Conservation (phyloP, 2,888 invertebrate species). For the Zootermopsis nevadensis region DNA sequence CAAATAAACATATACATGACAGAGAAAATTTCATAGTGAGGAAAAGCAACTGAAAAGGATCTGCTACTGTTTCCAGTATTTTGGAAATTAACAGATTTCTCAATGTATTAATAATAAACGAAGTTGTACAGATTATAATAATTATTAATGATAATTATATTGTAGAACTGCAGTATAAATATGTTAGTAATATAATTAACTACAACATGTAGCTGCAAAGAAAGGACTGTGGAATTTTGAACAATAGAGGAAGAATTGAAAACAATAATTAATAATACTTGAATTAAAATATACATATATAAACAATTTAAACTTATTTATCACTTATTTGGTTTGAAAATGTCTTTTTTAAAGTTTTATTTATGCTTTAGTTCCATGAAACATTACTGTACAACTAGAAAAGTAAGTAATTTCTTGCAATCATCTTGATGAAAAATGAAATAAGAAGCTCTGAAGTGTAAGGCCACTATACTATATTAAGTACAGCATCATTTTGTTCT, state of each 20-base stretch:
- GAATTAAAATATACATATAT: too few relatives aligned
- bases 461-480: conserved; percentile 43
- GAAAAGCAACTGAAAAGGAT: neutral
- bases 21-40: conserved; percentile 28
- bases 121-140: neutral
- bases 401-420: neutral
- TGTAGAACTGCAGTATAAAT: too few relatives aligned
- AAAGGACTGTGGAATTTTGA: too few relatives aligned
- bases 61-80: neutral
- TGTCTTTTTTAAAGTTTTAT: neutral
- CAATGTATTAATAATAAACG: neutral
- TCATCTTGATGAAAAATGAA: neutral
- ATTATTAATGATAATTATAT: too few relatives aligned
- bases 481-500: conserved; percentile 37
- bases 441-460: conserved; percentile 32
- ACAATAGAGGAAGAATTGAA: too few relatives aligned
- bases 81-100: neutral
- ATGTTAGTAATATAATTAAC: too few relatives aligned
- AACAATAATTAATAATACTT: too few relatives aligned
- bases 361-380: neutral
- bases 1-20: neutral
- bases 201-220: too few relatives aligned
- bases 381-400: neutral
- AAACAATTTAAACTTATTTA: too few relatives aligned
- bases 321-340: too few relatives aligned